Percentiles rank a stretch among this genome's conserved stretches.
Conservation (phyloP, 2,113 vertebrate species). For the Crotalus tigris region DNA sequence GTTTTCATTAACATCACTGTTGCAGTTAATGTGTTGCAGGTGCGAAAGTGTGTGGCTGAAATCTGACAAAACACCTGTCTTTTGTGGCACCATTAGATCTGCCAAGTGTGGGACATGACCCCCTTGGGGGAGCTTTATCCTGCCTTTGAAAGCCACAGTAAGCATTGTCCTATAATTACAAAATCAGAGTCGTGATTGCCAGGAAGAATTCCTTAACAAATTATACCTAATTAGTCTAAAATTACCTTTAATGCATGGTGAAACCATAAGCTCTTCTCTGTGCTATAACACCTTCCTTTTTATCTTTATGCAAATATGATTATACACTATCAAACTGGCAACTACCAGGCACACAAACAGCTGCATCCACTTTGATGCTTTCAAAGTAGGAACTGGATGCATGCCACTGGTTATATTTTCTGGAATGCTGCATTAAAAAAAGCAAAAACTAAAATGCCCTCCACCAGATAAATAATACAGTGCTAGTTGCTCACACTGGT, state of each 20-base stretch:
- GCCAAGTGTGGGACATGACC: conserved; percentile 57
- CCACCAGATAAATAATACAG: neutral
- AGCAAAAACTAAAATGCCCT: neutral
- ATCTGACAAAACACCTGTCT: conserved; percentile 75
- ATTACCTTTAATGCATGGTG: conserved; percentile 73
- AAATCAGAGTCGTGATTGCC: conserved; percentile 72
- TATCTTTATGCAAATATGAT: conserved; percentile 77
- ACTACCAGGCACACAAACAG: conserved; percentile 65
- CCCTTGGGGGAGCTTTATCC: conserved; percentile 64
- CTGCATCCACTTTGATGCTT: conserved; percentile 66
- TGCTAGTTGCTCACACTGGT: neutral
- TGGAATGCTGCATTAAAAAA: conserved; percentile 61
- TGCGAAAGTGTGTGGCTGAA: conserved; percentile 75
- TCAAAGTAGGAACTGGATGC: conserved; percentile 65
- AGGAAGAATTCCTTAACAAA: conserved; percentile 71
- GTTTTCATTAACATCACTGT: conserved; percentile 80
- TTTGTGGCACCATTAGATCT: conserved; percentile 63
- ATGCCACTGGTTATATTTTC: conserved; percentile 67
- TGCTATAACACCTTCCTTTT: conserved; percentile 73
- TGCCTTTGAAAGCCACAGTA: conserved; percentile 68
- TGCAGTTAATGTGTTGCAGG: conserved; percentile 82
- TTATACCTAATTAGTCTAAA: conserved; percentile 75
- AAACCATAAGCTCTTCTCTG: conserved; percentile 70
- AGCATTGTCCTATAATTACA: conserved; percentile 71
- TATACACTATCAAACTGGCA: conserved; percentile 70